Base-by-base conservation (phyloP, 2,888 invertebrate species). In the Galerucella pusilla region DNA sequence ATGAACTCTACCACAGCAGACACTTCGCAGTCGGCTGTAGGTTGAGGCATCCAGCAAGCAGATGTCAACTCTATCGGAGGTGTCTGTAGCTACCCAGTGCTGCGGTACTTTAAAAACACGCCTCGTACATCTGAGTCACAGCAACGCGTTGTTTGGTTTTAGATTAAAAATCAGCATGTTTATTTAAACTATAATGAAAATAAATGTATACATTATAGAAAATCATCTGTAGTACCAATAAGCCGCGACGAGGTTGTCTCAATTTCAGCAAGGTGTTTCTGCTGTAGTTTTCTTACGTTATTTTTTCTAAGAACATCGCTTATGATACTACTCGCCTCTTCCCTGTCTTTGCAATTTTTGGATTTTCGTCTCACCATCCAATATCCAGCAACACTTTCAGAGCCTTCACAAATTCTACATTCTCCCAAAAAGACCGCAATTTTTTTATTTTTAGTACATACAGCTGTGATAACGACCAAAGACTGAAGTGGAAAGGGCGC, bases 281-380 rank as follows among this genome's bases (percentile, higher is more conserved):
- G 70, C 61, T 78, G 79, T 28, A 82, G 66, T 11, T 73, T 72
- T 42, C 80, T 78, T 9, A 82, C 75, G 68, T 82, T 81, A 67
- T 84, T 82, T 75, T 82, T 83, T 65, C 83, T 77, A 76, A 85
- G 82, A 35, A 86, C 78, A 68, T 86, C 86, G 54, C 82, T 80
- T 6, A 85, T 71, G 25, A 85, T 80, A 20, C 83, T 74, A 69
- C 83, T 82, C 5, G 84, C 74, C 14, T 82, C 81, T 74, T 84
- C 83, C 73, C 85, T 81, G 72, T 86, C 85, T 74, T 84, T 84
- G 70, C 87, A 87, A 73, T 85, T 84, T 9, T 83, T 79, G 1
- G 86, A 85, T 67, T 80, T 77, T 12, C 84, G 78, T 25, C 83
- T 82, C 12, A 85, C 68, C 73, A 86, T 73, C 87, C 87, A 87